These are phyloP conservation scores for Agraylea sexmaculata DNA, from an alignment of 1,140 invertebrate genomes.

Conservation along the genomic window DNA sequence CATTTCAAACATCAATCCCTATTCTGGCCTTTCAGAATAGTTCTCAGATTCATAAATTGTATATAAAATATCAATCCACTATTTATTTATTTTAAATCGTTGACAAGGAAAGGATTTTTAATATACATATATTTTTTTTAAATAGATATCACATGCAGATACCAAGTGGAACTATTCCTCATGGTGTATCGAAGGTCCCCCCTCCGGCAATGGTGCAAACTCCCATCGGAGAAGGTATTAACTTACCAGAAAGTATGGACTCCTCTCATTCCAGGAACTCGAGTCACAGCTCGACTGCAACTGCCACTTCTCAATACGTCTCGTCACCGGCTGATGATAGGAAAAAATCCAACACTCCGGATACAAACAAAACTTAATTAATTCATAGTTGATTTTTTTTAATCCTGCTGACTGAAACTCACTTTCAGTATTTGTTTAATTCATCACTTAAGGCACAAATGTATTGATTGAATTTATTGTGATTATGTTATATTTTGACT, in stretches of 20 bases:
- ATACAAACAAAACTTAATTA: neutral
- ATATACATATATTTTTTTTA: neutral
- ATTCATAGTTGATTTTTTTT: too few relatives aligned
- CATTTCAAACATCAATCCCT: too few relatives aligned
- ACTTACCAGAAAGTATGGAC: slow-evolving; percentile 18
- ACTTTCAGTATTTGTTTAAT: too few relatives aligned
- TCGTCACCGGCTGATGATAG: neutral
- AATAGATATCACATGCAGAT: slow-evolving; percentile 22
- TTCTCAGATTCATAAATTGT: too few relatives aligned
- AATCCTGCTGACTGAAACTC: too few relatives aligned
- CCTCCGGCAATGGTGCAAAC: slow-evolving; percentile 21
- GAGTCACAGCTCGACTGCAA: slow-evolving; percentile 17
- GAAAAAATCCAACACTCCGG: neutral
- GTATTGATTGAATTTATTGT: slow-evolving; percentile 1
- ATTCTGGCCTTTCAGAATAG: too few relatives aligned
- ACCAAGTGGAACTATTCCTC: slow-evolving; percentile 21
- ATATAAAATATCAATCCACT: too few relatives aligned
- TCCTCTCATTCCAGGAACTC: slow-evolving; percentile 14
- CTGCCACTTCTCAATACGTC: slow-evolving; percentile 10
- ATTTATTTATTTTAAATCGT: too few relatives aligned
- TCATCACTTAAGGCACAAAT: slow-evolving; percentile 1
- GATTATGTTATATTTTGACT: slow-evolving; percentile 18
- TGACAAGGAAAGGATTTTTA: too few relatives aligned
- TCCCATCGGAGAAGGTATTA: slow-evolving; percentile 18
- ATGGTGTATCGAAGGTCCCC: slow-evolving; percentile 20